Conservation (phyloP, 1,140 invertebrate genomes). For the Musca domestica region DNA sequence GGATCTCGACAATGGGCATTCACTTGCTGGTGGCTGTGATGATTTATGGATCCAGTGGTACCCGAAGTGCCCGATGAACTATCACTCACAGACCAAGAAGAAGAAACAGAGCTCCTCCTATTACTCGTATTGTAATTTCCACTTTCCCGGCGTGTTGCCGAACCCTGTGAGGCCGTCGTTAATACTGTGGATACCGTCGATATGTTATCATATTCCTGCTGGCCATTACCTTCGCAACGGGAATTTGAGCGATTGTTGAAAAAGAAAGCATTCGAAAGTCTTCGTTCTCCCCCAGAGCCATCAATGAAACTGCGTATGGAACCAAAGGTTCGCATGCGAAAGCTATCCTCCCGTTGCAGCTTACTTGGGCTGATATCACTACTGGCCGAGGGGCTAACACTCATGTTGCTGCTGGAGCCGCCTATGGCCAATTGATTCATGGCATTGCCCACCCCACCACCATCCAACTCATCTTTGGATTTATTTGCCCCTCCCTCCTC, state of each 20-base stretch:
- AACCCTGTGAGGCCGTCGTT: constrained; percentile 24
- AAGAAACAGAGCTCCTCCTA: constrained; percentile 47
- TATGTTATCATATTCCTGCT: constrained; percentile 38
- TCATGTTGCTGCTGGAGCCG: neutral
- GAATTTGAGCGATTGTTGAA: constrained; percentile 38
- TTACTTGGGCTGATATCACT: constrained; percentile 4
- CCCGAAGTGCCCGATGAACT: constrained; percentile 48
- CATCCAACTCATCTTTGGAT: constrained; percentile 37
- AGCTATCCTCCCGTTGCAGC: constrained; percentile 47
- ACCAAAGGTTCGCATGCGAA: constrained; percentile 46
- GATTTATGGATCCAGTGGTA: constrained; percentile 32
- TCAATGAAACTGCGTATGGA: constrained; percentile 52
- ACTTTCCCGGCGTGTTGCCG: constrained; percentile 37
- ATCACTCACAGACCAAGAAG: constrained; percentile 51
- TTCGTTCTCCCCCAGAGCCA: constrained; percentile 39
- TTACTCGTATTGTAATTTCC: constrained; percentile 31
- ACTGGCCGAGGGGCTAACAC: neutral
- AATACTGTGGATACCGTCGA: constrained; percentile 38
- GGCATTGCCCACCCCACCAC: constrained; percentile 29
- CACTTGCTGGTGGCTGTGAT: constrained; percentile 6
- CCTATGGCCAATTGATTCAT: constrained; percentile 1
- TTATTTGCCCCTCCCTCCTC: constrained; percentile 45
- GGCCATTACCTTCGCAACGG: constrained; percentile 22
- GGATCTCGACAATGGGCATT: constrained; percentile 48
- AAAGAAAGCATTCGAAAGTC: constrained; percentile 50